A percentile compares a stretch with the other conserved stretches of the same genome.
phyloP scores from a whole-genome alignment of 2,888 invertebrate species.

The Notodonta ziczac region DNA sequence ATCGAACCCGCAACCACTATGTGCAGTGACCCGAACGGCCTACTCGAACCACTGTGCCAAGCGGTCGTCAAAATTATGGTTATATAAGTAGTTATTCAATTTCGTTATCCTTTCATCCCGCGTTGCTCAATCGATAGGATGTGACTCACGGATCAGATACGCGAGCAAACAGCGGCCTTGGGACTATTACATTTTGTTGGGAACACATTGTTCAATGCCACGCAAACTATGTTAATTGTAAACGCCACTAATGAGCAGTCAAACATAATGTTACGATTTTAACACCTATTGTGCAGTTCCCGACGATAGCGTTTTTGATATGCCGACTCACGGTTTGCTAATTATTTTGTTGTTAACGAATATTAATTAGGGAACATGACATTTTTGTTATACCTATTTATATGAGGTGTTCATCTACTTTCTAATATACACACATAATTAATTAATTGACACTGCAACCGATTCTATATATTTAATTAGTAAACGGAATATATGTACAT shows the following conservation, averaged over 20 bases:
- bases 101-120: constrained; percentile 28
- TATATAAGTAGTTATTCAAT: constrained; percentile 13
- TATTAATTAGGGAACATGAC: too few species aligned
- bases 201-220: constrained; percentile 53
- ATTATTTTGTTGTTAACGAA: neutral
- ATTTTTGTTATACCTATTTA: too few species aligned
- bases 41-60: too few species aligned
- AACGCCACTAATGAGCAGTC: constrained; percentile 55
- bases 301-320: constrained; percentile 21
- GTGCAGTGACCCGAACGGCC: too few species aligned
- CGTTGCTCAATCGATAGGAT: constrained; percentile 34
- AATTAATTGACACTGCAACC: too few species aligned
- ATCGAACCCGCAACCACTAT: too few species aligned
- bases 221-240: constrained; percentile 69
- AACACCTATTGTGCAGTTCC: constrained; percentile 42
- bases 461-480: too few species aligned
- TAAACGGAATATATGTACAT: too few species aligned
- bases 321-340: neutral
- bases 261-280: constrained; percentile 48
- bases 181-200: constrained; percentile 46
- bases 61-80: too few species aligned
- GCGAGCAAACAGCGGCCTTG: constrained; percentile 47
- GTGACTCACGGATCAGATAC: constrained; percentile 47
- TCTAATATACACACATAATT: neutral
- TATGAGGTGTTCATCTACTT: too few species aligned